Conservation (phyloP, 2,113 vertebrate genomes). For the Ammodytes dubius region DNA sequence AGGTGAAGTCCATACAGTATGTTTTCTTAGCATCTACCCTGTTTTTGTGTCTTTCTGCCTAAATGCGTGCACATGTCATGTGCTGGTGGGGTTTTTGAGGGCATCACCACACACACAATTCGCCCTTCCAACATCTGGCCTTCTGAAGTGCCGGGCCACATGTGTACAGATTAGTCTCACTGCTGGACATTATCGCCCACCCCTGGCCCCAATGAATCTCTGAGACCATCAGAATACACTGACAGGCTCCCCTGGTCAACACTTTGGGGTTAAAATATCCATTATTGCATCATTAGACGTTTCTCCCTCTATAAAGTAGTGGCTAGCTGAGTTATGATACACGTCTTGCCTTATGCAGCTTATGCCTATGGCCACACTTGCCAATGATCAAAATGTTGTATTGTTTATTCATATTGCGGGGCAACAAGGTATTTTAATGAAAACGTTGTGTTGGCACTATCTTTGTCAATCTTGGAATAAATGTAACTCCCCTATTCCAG, state of each 20-base stretch:
- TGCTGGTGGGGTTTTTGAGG: conserved; percentile 31
- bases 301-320: not conserved
- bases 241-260: conserved; percentile 48
- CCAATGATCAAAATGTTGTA: conserved; percentile 19
- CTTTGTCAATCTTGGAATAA: conserved; percentile 25
- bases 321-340: conserved; percentile 31
- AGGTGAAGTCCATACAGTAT: not conserved
- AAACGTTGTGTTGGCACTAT: conserved; percentile 42
- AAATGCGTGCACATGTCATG: conserved; percentile 18
- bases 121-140: conserved; percentile 64
- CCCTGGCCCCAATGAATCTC: conserved; percentile 51
- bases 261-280: conserved; percentile 30
- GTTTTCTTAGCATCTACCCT: not conserved
- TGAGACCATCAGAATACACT: conserved; percentile 28
- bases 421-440: conserved; percentile 11
- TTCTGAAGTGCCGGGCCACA: conserved; percentile 72
- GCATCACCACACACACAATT: conserved; percentile 34
- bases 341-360: conserved; percentile 42
- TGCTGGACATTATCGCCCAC: conserved; percentile 52
- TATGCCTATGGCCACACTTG: not conserved
- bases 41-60: conserved; percentile 13
- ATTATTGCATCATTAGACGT: conserved; percentile 47
- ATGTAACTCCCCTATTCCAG: conserved; percentile 15
- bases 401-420: conserved; percentile 32
- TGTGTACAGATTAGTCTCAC: conserved; percentile 80